Base-by-base conservation (phyloP, 2,888 invertebrate genomes). In the Tetramorium bicarinatum region DNA sequence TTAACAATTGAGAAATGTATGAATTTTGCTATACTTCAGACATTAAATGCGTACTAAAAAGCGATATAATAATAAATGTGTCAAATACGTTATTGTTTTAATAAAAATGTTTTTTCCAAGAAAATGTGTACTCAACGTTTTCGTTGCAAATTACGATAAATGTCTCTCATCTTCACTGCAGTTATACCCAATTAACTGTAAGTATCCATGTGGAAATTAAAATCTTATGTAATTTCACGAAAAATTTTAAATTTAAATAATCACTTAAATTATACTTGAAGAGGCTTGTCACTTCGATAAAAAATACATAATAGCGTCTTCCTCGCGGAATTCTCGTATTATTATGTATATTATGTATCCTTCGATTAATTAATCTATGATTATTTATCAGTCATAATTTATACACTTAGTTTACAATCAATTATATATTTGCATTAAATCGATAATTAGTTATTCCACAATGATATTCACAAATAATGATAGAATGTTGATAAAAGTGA, bases 101-200 rank as follows among this genome's bases (percentile, higher is more conserved):
- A 66, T 64, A 69, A 79, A 79, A 71, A 79, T 79, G 79, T 77
- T 41, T 56, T 13, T 71, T 44, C 3, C 18, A 34, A 71, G 44
- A 21, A 34, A 34, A 56, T n/a, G 34, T 1, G 4, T 44, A 11
- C 0, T 79, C 1, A 56, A 56, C 13, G 7, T 44, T 9, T 79
- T 71, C 3, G 13, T 56, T 44, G 7, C 21, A 11, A 71, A 44
- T 79, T 44, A 38, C 18, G 7, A 56, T 44, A 71, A 29, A 56
- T 21, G 44, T 18, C 0, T 77, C 8, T 69, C 56, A 56, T 56
- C 44, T 3, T 71, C 59, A 8, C n/a, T 71, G 47, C 56, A 21
- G 18, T 29, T 52, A 9, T 18, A 47, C 18, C 6, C 34, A 56
- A 38, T 59, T 13, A 79, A 79, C 44, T 34, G 79, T 59, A 79